Evolutionary conservation across 2,888 invertebrate species (phyloP).

Genomic region (Gryllus longicercus): DNA sequence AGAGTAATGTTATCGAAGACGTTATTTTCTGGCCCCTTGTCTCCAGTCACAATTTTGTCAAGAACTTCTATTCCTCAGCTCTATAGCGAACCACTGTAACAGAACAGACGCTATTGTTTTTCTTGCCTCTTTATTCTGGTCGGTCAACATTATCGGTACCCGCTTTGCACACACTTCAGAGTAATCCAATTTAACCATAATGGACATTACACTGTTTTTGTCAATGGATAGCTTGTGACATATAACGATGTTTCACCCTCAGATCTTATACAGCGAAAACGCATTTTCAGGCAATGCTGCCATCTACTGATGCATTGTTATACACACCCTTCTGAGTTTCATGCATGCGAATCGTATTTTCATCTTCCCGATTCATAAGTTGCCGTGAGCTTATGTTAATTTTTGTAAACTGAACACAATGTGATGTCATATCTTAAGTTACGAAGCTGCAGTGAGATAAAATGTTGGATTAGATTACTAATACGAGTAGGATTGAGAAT

Average conservation of each 20-base stretch:
- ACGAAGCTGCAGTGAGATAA: not conserved
- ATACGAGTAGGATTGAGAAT: not conserved
- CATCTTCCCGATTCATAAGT: not conserved
- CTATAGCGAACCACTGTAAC: not conserved
- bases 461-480: too few species aligned
- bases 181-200: not conserved
- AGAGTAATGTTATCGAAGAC: not conserved
- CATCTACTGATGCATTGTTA: not conserved
- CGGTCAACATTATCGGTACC: not conserved
- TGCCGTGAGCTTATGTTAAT: not conserved
- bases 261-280: not conserved
- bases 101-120: not conserved
- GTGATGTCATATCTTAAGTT: not conserved
- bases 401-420: not conserved
- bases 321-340: constrained; percentile 18
- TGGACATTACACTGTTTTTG: not conserved
- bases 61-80: not conserved
- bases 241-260: not conserved
- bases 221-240: not conserved
- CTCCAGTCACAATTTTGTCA: not conserved
- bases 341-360: constrained; percentile 20
- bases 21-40: not conserved
- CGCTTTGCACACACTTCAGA: not conserved
- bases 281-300: not conserved
- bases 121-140: not conserved